Base-by-base conservation (phyloP, 2,113 vertebrate species). In the Alosa alosa region DNA sequence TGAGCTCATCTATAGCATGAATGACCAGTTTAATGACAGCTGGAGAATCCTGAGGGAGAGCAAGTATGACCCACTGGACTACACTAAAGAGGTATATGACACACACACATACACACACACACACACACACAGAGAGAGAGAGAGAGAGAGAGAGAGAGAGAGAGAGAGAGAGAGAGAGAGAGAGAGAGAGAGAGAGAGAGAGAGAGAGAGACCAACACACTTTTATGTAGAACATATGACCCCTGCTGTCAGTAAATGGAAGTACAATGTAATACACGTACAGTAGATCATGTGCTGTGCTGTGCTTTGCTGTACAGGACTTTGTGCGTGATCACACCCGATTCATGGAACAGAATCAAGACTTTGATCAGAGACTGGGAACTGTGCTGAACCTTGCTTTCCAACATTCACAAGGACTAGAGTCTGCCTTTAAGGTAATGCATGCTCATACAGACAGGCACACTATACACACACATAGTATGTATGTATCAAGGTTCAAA, bases 301-400 rank as follows among this genome's bases (percentile, higher is more conserved):
- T 91, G 75, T 82, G 31, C 41, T 44, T 44, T 91, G 36, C 88
- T 90, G 36, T 92, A 25, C 87, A 96, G 94, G 93, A 93, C 85
- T 95, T 96, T 95, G 92, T 94, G 78, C 86, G 39, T 85, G 94
- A 94, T 88, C 95, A 93, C 83, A 88, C 90, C 50, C 89, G 85
- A 88, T 95, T 95, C 85, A 92, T 94, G 91, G 94, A 95, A 86
- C 94, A 96, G 90, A 95, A 94, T 89, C 95, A 89, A 91, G 93
- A 95, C 89, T 96, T 95, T 89, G 95, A 96, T 92, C 94, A 95
- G 86, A 94, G 95, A 31, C 91, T 96, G 84, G 94, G 93, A 88
- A 95, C 95, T 41, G 92, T 96, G 87, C 92, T 96, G 90, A 96
- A 96, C 92, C 87, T 95, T 89, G 91, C 93, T 83, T 97, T 97